Evolutionary conservation across 2,797 vertebrate species (phyloP).

Genomic region (Vireo griseus): DNA sequence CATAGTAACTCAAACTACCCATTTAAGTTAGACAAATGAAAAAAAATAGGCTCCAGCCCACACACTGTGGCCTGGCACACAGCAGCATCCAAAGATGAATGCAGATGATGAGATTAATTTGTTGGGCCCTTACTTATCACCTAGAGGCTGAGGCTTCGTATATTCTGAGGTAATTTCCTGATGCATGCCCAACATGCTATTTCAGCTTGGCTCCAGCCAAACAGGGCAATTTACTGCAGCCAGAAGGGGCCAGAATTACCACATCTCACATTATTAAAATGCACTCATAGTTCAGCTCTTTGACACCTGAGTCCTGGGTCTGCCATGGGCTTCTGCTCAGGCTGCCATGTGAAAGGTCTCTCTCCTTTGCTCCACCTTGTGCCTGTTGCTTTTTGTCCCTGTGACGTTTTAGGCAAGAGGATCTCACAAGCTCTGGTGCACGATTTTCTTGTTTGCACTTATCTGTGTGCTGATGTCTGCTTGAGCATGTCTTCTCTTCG

Average conservation of each 20-base stretch:
- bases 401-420: too few species aligned
- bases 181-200: constrained; percentile 71
- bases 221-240: constrained; percentile 72
- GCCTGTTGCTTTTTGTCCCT: not conserved
- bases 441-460: not conserved
- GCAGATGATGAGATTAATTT: constrained; percentile 68
- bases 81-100: constrained; percentile 38
- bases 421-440: not conserved
- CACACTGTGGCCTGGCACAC: constrained; percentile 67
- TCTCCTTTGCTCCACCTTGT: not conserved
- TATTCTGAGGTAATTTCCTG: constrained; percentile 81
- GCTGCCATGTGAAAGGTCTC: not conserved
- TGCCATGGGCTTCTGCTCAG: not conserved
- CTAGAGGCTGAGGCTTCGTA: constrained; percentile 45
- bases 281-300: not conserved
- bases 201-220: constrained; percentile 77
- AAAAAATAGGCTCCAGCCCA: constrained; percentile 71
- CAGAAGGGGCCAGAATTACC: constrained; percentile 75
- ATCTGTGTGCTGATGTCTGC: not conserved
- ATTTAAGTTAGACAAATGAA: constrained; percentile 69
- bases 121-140: constrained; percentile 63
- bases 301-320: not conserved
- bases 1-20: constrained; percentile 66
- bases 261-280: constrained; percentile 41
- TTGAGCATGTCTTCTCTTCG: not conserved